Conservation (phyloP, 1,140 invertebrate genomes). For the Euschistus heros region DNA sequence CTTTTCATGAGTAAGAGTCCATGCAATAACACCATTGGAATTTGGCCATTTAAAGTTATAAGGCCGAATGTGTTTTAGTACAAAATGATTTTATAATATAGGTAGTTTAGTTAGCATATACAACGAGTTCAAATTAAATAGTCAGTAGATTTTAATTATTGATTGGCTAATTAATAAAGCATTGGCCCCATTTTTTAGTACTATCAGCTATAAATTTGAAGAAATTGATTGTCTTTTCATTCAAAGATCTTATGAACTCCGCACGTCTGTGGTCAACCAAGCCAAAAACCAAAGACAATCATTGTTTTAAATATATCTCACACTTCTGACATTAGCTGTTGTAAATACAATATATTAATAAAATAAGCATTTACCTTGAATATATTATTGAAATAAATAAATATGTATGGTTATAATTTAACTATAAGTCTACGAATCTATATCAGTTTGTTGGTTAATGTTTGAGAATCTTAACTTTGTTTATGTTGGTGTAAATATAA, state of each 20-base stretch:
- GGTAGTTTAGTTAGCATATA: background rate
- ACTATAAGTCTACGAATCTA: background rate
- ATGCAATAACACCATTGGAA: too few species aligned
- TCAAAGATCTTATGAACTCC: background rate
- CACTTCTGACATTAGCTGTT: background rate
- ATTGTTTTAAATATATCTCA: background rate
- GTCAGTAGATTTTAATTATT: constrained; percentile 2
- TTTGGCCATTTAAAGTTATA: background rate
- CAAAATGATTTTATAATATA: constrained; percentile 1
- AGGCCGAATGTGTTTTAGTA: background rate
- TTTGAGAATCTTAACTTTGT: constrained; percentile 9
- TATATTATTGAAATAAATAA: background rate
- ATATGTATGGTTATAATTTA: background rate
- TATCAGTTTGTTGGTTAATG: constrained; percentile 1
- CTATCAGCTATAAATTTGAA: background rate
- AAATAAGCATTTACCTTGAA: constrained; percentile 2
- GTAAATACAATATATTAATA: background rate
- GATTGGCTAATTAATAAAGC: background rate
- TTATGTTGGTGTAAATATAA: constrained; percentile 16
- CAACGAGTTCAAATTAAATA: constrained; percentile 1
- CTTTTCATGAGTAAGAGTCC: too few species aligned
- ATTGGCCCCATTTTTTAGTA: background rate
- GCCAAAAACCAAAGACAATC: constrained; percentile 3
- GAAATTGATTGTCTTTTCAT: background rate
- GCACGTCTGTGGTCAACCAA: background rate